Base-by-base conservation (phyloP, 2,113 vertebrate species). In the Sinocyclocheilus grahami region DNA sequence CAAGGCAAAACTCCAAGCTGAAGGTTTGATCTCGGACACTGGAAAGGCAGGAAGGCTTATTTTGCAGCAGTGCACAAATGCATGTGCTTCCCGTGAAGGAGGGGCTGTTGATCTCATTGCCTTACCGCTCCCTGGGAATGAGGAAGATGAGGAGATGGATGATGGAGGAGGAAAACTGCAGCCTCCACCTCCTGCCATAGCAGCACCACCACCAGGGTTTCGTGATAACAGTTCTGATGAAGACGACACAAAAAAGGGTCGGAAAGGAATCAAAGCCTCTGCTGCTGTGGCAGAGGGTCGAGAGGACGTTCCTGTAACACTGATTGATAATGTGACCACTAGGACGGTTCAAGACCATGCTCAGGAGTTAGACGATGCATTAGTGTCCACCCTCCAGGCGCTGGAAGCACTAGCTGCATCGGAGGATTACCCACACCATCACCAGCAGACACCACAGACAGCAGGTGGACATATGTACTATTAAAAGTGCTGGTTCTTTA, bases 201-300 rank as follows among this genome's bases (percentile, higher is more conserved):
- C 98, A 0, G 97, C 97, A 0, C 98, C 98, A 3, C 98, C 98
- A 24, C 98, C 98, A 0, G 98, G 98, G 81, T 99, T 99, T 93
- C 95, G 97, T 85, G 98, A 99, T 92, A 99, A 99, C 93, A 98
- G 97, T 88, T 99, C 98, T 0, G 98, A 99, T 3, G 98, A 99
- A 90, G 98, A 99, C 0, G 98, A 99, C 82, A 86, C 94, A 72
- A 99, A 98, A 91, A 97, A 96, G 87, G 95, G 82, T 88, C 95
- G 92, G 46, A 96, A 93, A 82, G 88, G 89, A 81, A 88, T 89
- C 77, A 80, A 85, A 0, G 60, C 86, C 11, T 62, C 88, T 84
- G 93, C 89, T 85, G 86, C 89, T 89, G 69, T 46, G 51, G 84
- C 67, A 58, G 93, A 94, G 86, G 92, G 95, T 30, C 97, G 96